Conservation (phyloP, 2,888 invertebrate species). For the Tenthredo scrophulariae region DNA sequence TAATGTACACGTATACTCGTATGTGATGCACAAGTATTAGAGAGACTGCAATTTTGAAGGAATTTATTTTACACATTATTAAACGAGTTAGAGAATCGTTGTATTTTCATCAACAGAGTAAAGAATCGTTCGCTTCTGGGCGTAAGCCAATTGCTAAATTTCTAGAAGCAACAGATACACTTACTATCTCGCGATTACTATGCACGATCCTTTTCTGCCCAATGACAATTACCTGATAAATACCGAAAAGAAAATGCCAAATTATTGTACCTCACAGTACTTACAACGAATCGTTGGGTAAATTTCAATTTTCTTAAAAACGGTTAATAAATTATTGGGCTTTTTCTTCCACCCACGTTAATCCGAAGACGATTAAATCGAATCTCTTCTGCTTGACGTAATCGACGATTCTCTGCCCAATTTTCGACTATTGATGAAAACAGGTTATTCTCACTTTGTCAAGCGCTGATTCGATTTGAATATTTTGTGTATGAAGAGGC, state of each 20-base stretch:
- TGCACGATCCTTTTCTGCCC: background rate
- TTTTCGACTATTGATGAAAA: background rate
- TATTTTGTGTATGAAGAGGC: background rate
- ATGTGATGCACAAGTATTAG: background rate
- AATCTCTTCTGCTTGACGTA: background rate
- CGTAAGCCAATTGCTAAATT: slow-evolving; percentile 1
- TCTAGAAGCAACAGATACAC: background rate
- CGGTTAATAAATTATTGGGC: background rate
- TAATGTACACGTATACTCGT: background rate
- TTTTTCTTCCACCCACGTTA: background rate
- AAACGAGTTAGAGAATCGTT: background rate
- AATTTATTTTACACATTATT: background rate
- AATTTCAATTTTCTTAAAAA: background rate
- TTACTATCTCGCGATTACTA: background rate
- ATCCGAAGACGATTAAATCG: background rate
- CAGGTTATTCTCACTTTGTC: slow-evolving; percentile 22
- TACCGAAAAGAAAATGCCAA: too few species aligned
- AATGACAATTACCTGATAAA: too few species aligned
- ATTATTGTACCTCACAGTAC: too few species aligned
- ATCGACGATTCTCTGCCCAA: background rate
- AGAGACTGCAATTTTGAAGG: background rate
- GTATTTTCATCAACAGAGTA: background rate
- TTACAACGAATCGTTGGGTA: background rate
- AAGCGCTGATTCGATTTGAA: background rate
- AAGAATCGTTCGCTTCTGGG: background rate